These are phyloP conservation scores for Philypnodon macrostomus DNA, from an alignment of 2,797 vertebrate species.

Conservation along the genomic window DNA sequence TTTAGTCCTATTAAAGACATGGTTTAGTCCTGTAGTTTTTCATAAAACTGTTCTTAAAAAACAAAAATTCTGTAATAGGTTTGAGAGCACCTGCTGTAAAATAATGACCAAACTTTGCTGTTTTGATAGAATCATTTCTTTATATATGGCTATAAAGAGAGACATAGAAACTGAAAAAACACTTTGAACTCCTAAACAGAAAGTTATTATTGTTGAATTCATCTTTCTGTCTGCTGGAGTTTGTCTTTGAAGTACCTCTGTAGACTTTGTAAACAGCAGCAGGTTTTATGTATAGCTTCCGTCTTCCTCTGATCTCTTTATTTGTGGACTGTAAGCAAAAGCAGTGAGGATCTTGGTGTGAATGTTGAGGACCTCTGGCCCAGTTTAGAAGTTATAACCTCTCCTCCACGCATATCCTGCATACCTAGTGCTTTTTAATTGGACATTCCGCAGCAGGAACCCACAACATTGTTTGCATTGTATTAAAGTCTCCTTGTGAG, in stretches of 20 bases:
- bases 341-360: constrained; percentile 19
- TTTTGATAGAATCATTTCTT: too few relatives aligned
- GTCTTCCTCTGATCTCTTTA: constrained; percentile 6
- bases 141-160: too few relatives aligned
- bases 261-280: constrained; percentile 4
- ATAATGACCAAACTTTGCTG: too few relatives aligned
- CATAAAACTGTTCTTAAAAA: too few relatives aligned
- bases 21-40: too few relatives aligned
- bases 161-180: not conserved
- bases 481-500: constrained; percentile 26
- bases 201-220: too few relatives aligned
- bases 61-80: too few relatives aligned
- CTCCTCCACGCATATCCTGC: constrained; percentile 14
- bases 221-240: too few relatives aligned
- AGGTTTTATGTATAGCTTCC: constrained; percentile 18
- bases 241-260: constrained; percentile 1
- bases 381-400: constrained; percentile 37
- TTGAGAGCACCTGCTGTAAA: too few relatives aligned
- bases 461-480: constrained; percentile 41
- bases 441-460: constrained; percentile 52
- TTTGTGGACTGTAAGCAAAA: constrained; percentile 1
- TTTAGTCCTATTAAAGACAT: too few relatives aligned
- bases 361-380: constrained; percentile 52
- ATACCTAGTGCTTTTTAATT: constrained; percentile 55
- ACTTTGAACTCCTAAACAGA: too few relatives aligned